Evolutionary conservation across 30 jellyfish, hydroid and myxozoan species (phyloP).

Genomic region (Chrysaora quinquecirrha): DNA sequence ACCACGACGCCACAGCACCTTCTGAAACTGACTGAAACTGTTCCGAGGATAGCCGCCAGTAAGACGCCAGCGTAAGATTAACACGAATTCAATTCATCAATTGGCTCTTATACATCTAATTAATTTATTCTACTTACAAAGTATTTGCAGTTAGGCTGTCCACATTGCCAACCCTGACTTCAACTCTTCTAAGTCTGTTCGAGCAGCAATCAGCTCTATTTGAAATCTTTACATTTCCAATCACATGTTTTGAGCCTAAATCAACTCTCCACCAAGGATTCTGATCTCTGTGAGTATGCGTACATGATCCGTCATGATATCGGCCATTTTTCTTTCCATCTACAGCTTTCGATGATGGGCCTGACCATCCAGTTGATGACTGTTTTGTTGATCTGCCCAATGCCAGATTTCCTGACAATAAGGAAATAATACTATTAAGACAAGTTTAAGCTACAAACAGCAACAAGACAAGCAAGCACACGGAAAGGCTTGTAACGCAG

Average conservation of each 20-base stretch:
- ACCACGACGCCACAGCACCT: no score
- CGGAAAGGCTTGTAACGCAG: no score
- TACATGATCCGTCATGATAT: conserved; percentile 21
- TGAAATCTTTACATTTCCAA: conserved; percentile 25
- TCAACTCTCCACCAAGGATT: conserved; percentile 75
- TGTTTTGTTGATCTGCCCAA: conserved; percentile 47
- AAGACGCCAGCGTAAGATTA: no score
- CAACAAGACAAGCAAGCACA: no score
- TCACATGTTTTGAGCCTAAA: conserved; percentile 28
- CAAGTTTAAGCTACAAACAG: no score
- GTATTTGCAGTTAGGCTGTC: conserved; percentile 40
- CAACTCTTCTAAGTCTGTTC: conserved; percentile 42
- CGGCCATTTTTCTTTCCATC: conserved; percentile 43
- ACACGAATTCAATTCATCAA: no score
- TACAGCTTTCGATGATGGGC: conserved; percentile 52
- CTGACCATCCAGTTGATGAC: conserved; percentile 45
- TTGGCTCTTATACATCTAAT: no score
- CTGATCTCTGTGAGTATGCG: conserved; percentile 33
- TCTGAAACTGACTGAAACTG: no score
- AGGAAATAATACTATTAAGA: no score
- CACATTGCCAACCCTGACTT: conserved; percentile 50
- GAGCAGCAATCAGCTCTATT: conserved; percentile 66
- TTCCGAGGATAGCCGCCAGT: no score
- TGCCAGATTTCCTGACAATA: conserved; percentile 40
- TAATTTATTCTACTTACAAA: conserved; percentile 55